Evolutionary conservation across 1,140 invertebrate genomes (phyloP).

Genomic region (Pentalonia nigronervosa): DNA sequence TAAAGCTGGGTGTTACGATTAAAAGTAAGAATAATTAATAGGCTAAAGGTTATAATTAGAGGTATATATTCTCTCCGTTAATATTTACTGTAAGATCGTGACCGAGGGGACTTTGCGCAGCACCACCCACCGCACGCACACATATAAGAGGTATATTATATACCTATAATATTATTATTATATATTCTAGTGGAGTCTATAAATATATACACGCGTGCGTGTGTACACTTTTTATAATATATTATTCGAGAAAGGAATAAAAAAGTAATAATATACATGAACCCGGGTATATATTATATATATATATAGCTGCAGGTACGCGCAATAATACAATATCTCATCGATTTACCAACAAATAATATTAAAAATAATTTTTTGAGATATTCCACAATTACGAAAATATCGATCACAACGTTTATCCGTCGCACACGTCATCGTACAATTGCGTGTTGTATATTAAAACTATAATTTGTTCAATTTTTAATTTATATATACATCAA

Average conservation of each 20-base stretch:
- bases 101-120: constrained; percentile 53
- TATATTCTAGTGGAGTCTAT: neutral
- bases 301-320: neutral
- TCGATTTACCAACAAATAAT: neutral
- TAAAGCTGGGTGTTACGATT: constrained; percentile 57
- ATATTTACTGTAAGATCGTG: constrained; percentile 52
- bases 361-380: neutral
- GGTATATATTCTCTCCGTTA: constrained; percentile 35
- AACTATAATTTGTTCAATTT: too few relatives aligned
- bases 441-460: neutral
- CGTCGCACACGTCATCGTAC: neutral
- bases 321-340: neutral
- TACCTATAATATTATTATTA: constrained; percentile 17
- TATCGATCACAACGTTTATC: neutral
- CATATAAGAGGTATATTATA: neutral
- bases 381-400: neutral
- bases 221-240: neutral
- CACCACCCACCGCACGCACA: constrained; percentile 48
- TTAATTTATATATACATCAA: too few relatives aligned
- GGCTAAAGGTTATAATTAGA: constrained; percentile 58
- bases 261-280: constrained; percentile 2
- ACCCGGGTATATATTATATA: neutral
- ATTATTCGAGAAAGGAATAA: constrained; percentile 31
- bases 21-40: constrained; percentile 58
- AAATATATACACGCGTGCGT: neutral